Conservation (phyloP, 2,113 vertebrate genomes). For the Microtus pennsylvanicus region DNA sequence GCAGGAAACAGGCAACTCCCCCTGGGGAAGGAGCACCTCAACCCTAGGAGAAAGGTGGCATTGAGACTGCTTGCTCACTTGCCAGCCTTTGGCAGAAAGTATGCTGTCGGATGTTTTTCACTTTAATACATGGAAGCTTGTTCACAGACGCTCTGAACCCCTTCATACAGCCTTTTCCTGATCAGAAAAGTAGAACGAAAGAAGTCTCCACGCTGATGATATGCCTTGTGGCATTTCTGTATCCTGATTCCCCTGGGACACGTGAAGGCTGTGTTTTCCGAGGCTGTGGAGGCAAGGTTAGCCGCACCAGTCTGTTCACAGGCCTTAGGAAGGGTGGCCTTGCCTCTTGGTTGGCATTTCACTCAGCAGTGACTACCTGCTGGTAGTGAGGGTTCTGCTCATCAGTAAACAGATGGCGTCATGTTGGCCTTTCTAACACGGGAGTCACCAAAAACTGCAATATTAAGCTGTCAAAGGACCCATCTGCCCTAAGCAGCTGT, state of each 20-base stretch:
- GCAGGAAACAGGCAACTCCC: background rate
- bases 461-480: slow-evolving; percentile 81
- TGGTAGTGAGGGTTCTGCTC: slow-evolving; percentile 68
- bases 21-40: background rate
- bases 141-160: slow-evolving; percentile 36
- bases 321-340: slow-evolving; percentile 17
- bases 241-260: background rate
- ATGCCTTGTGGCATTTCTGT: background rate
- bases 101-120: background rate
- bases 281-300: background rate
- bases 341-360: background rate
- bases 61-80: slow-evolving; percentile 31
- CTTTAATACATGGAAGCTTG: background rate
- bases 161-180: slow-evolving; percentile 21
- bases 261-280: background rate
- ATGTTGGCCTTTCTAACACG: slow-evolving; percentile 5
- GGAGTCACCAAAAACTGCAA: slow-evolving; percentile 63
- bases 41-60: background rate
- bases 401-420: slow-evolving; percentile 78
- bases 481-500: slow-evolving; percentile 83
- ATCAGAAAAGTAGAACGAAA: slow-evolving; percentile 36
- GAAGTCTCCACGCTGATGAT: background rate
- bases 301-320: background rate
- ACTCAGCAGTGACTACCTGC: slow-evolving; percentile 71
- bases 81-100: slow-evolving; percentile 36